Evolutionary conservation across 2,113 vertebrate species (phyloP).

Genomic region (Boulengeromyrus knoepffleri): DNA sequence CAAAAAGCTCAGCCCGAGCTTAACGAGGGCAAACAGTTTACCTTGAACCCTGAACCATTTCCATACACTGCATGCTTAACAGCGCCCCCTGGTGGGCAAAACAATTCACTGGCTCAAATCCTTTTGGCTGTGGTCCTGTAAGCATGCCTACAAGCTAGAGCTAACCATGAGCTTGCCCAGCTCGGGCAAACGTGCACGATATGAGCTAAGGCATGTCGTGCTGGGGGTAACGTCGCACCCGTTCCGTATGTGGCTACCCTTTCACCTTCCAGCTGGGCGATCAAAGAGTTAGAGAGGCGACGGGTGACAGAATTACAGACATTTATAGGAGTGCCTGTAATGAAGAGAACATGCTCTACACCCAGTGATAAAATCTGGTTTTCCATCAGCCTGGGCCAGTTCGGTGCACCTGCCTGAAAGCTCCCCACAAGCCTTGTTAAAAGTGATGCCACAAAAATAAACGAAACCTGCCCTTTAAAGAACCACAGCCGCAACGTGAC

Average conservation of each 20-base stretch:
- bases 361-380: not conserved
- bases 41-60: slow-evolving; percentile 1
- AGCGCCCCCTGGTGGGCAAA: not conserved
- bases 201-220: not conserved
- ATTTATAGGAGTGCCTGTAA: not conserved
- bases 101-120: not conserved
- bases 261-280: not conserved
- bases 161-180: not conserved
- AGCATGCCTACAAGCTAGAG: not conserved
- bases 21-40: slow-evolving; percentile 6
- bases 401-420: not conserved
- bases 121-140: not conserved
- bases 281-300: not conserved
- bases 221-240: not conserved
- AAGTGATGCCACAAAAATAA: not conserved
- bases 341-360: not conserved
- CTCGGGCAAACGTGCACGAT: not conserved
- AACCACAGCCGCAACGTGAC: not conserved
- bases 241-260: not conserved
- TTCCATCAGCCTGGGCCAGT: not conserved
- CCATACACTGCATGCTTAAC: not conserved
- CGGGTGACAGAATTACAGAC: not conserved
- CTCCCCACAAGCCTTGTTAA: not conserved
- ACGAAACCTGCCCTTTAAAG: not conserved
- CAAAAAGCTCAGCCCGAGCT: not conserved